Percentiles rank a stretch among this genome's conserved stretches.
These are phyloP conservation scores for Alviniconcha marisindica DNA, from an alignment of 1,140 invertebrate genomes.

Conservation along the genomic window DNA sequence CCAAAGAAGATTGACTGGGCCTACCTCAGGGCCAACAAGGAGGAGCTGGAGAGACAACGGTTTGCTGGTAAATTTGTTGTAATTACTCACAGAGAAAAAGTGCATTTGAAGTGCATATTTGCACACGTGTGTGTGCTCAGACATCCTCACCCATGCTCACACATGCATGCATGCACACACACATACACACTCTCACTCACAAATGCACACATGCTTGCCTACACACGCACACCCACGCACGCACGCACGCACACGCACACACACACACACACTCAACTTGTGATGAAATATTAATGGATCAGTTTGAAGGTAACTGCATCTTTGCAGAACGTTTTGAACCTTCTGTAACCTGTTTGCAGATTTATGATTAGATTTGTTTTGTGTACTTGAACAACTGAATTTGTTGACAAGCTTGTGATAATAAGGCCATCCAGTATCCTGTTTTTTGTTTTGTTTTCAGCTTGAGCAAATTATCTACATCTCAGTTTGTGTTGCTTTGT, in stretches of 20 bases:
- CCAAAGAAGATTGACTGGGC: slow-evolving; percentile 41
- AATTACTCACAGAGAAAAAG: background rate
- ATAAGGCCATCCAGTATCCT: background rate
- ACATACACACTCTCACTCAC: background rate
- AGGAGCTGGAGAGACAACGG: slow-evolving; percentile 1
- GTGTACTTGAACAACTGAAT: background rate
- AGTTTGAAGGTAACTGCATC: too few relatives aligned
- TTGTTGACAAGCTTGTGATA: background rate
- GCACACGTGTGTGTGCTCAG: background rate
- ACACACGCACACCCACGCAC: background rate
- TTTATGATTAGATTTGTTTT: too few relatives aligned
- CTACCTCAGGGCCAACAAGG: slow-evolving; percentile 11
- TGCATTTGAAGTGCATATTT: background rate
- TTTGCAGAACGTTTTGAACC: too few relatives aligned
- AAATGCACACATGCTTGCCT: background rate
- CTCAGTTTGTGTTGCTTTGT: background rate
- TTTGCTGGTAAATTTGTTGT: background rate
- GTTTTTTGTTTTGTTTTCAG: background rate
- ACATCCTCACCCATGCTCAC: too few relatives aligned
- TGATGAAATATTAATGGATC: too few relatives aligned
- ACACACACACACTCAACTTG: slow-evolving; percentile 1
- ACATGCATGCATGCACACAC: background rate
- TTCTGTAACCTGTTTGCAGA: too few relatives aligned
- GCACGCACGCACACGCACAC: background rate
- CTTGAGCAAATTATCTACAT: too few relatives aligned